Evolutionary conservation across 2,797 vertebrate species (phyloP).

Genomic region (Coregonus suidteri): DNA sequence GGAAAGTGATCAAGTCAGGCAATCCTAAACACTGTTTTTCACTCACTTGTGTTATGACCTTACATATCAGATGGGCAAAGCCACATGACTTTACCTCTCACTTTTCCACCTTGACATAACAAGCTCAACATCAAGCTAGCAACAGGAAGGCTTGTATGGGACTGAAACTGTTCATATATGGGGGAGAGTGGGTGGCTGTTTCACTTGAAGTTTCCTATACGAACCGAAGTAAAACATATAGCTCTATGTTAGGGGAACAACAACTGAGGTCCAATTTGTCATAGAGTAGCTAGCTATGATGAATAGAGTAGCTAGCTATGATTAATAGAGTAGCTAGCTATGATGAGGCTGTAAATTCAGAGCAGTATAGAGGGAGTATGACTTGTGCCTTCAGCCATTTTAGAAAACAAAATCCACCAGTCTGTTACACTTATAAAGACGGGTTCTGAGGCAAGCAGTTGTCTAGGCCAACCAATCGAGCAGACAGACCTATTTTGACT

Average conservation of each 20-base stretch:
- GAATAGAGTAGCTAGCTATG: too few relatives aligned
- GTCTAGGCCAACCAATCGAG: constrained; percentile 42
- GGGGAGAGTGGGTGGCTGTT: constrained; percentile 55
- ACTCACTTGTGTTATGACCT: constrained; percentile 38
- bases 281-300: constrained; percentile 50
- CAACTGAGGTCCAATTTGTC: constrained; percentile 25
- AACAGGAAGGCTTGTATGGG: constrained; percentile 42
- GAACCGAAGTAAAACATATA: constrained; percentile 31
- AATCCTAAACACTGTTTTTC: constrained; percentile 17
- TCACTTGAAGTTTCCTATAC: constrained; percentile 24
- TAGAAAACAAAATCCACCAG: constrained; percentile 50
- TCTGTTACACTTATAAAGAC: constrained; percentile 45
- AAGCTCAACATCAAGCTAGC: constrained; percentile 52
- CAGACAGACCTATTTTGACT: constrained; percentile 24
- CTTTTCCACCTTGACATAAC: constrained; percentile 37
- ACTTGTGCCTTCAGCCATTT: constrained; percentile 68
- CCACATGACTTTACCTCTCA: constrained; percentile 46
- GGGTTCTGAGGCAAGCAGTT: constrained; percentile 22
- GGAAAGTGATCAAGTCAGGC: constrained; percentile 40
- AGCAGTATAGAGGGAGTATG: constrained; percentile 71
- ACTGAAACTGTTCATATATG: constrained; percentile 46
- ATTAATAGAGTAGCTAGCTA: constrained; percentile 38
- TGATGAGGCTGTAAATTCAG: constrained; percentile 66
- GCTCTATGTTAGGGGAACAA: constrained; percentile 39
- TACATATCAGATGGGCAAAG: constrained; percentile 25